These are phyloP conservation scores for Stegodyphus mimosarum DNA, from an alignment of 1,140 invertebrate species.

Conservation along the genomic window DNA sequence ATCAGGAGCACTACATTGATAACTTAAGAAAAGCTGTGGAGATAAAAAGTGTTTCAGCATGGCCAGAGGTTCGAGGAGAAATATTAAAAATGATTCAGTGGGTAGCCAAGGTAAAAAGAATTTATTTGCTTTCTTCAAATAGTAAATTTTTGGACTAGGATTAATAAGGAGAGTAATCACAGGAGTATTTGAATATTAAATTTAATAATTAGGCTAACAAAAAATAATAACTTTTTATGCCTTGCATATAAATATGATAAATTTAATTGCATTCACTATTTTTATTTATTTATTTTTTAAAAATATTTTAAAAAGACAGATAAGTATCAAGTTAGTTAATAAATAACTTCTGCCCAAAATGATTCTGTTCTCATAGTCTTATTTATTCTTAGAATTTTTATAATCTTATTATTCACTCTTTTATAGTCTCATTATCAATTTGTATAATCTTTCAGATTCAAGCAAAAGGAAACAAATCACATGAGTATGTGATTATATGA, in stretches of 20 bases:
- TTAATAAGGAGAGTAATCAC: too few species aligned
- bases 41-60: conserved; percentile 95
- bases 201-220: neutral
- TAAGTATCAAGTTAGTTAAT: too few species aligned
- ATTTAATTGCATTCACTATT: neutral
- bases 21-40: conserved; percentile 87
- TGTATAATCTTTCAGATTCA: too few species aligned
- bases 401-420: too few species aligned
- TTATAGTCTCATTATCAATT: too few species aligned
- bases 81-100: conserved; percentile 83
- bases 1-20: conserved; percentile 81
- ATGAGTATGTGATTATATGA: too few species aligned
- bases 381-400: too few species aligned
- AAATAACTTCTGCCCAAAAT: too few species aligned
- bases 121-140: neutral
- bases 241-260: neutral
- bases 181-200: neutral
- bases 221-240: neutral
- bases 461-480: too few species aligned
- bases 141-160: neutral
- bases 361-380: too few species aligned
- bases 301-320: neutral
- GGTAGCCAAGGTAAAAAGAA: conserved; percentile 69
- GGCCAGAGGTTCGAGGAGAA: conserved; percentile 82
- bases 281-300: neutral